Conservation (phyloP, 2,113 vertebrate species). For the Electrona antarctica region DNA sequence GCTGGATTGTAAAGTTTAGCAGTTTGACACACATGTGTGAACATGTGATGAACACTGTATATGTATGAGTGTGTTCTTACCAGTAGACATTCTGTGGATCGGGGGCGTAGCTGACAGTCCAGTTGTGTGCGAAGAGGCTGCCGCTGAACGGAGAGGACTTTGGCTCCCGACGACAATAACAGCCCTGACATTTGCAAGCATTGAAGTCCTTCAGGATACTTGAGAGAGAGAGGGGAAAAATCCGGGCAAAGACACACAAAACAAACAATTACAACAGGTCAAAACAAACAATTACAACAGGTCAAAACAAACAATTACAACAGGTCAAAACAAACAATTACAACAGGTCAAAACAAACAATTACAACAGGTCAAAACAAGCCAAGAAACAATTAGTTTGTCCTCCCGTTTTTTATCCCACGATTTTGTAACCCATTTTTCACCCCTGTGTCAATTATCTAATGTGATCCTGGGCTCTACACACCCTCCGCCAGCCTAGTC, state of each 20-base stretch:
- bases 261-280: too few species aligned
- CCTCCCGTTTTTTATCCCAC: too few species aligned
- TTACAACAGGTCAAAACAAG: background rate
- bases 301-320: background rate
- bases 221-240: slow-evolving; percentile 57
- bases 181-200: slow-evolving; percentile 93
- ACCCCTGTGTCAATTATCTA: too few species aligned
- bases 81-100: slow-evolving; percentile 98
- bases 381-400: background rate
- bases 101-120: slow-evolving; percentile 92
- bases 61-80: slow-evolving; percentile 77
- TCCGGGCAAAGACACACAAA: background rate
- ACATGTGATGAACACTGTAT: background rate
- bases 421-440: too few species aligned
- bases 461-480: too few species aligned
- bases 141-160: slow-evolving; percentile 83
- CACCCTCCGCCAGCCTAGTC: too few species aligned
- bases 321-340: too few species aligned
- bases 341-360: too few species aligned
- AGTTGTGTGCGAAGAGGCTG: slow-evolving; percentile 85
- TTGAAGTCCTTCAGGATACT: slow-evolving; percentile 97
- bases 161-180: slow-evolving; percentile 86
- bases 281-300: too few species aligned
- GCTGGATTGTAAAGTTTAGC: background rate
- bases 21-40: background rate